phyloP scores from a whole-genome alignment of 2,113 vertebrate genomes.

The Lepus europaeus region DNA sequence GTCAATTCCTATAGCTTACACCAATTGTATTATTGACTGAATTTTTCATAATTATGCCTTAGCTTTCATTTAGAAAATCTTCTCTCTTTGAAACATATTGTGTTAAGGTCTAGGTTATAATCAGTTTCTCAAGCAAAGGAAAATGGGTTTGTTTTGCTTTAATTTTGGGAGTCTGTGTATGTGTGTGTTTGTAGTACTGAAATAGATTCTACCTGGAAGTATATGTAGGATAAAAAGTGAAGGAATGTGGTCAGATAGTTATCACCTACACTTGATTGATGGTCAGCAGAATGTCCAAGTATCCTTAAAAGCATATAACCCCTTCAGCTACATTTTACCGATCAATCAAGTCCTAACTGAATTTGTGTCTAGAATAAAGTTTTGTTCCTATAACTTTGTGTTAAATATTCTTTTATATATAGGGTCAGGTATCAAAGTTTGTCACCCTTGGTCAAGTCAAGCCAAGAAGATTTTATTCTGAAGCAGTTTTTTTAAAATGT shows the following conservation, averaged over 20 bases:
- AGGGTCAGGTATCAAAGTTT: slow-evolving; percentile 12
- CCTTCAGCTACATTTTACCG: not conserved
- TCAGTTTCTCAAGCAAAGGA: slow-evolving; percentile 8
- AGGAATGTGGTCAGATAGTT: not conserved
- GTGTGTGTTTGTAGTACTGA: not conserved
- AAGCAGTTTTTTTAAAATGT: not conserved
- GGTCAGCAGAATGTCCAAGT: not conserved
- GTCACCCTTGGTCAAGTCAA: not conserved
- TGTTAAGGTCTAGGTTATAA: slow-evolving; percentile 24
- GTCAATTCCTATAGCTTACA: slow-evolving; percentile 17
- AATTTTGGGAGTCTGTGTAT: not conserved
- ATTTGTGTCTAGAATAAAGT: slow-evolving; percentile 2
- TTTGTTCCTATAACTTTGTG: not conserved
- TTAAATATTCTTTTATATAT: slow-evolving; percentile 16
- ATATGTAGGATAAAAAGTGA: slow-evolving; percentile 12
- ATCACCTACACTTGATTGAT: not conserved
- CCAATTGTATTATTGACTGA: slow-evolving; percentile 13
- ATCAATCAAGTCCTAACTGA: not conserved
- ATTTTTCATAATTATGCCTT: slow-evolving; percentile 38
- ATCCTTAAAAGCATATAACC: not conserved
- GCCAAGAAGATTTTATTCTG: slow-evolving; percentile 29
- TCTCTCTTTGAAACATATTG: slow-evolving; percentile 15
- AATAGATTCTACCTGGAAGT: not conserved
- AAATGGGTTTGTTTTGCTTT: not conserved
- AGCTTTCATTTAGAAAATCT: slow-evolving; percentile 23